Base-by-base conservation (phyloP, 1,140 invertebrate species). In the Hyles euphorbiae region DNA sequence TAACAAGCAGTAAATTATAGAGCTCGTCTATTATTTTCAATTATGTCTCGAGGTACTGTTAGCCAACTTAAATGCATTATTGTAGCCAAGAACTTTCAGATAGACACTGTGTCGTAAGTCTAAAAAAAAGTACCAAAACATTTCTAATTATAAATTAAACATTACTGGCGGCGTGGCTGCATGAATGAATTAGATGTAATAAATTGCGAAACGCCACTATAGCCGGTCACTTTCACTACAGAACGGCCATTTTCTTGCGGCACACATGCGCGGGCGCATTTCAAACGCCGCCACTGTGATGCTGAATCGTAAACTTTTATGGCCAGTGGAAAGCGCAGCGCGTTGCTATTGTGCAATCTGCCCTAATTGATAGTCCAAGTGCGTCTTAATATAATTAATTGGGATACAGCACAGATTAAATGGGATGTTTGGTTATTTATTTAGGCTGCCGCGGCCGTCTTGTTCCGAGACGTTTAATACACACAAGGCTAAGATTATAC, bases 141-240 rank as follows among this genome's bases (percentile, higher is more conserved):
- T 54, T 54, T 53, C 3, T 53, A 49, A 56, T 44, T 63, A 47
- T 34, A 54, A 62, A 60, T 53, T 63, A 60, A 61, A 55, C 50
- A 53, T 43, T 59, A 56, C 36, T 50, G 46, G 12, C 46, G 44
- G 52, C 36, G 45, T 67, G 48, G 59, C 56, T 53, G 60, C 48
- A 58, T 63, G 63, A 62, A 64, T 56, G 58, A 57, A 66, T 56
- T 60, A 65, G 66, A 64, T 67, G 48, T 66, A 68, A 68, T 67
- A 67, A 72, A 68, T 72, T 72, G 65, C 68, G 60, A 68, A 74
- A 83, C 83, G 83, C 76, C 82, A 81, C 74, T 81, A 68, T 72
- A 77, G 73, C 65, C 66, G 67, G 67, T 67, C 74, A 85, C 83
- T 87, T 87, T 87, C 83, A 87, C 83, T 87, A 70, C 63, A 72